These are phyloP conservation scores for Gobiocypris rarus DNA, from an alignment of 2,113 vertebrate species.

Conservation along the genomic window DNA sequence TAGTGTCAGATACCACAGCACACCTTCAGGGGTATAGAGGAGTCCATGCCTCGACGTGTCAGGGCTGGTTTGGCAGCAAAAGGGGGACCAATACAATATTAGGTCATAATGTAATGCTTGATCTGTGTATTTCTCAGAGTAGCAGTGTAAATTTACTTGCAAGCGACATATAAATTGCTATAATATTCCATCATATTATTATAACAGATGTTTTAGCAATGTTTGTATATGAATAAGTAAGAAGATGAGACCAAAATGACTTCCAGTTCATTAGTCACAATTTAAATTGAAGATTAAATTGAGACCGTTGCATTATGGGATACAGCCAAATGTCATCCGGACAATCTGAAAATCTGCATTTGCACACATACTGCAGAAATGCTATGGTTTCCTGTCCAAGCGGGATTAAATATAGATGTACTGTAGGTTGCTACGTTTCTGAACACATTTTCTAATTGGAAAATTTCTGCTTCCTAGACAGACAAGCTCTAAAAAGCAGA, in stretches of 20 bases:
- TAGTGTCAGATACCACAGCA: no score
- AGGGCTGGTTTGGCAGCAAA: no score
- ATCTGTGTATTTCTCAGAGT: background rate
- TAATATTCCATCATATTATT: background rate
- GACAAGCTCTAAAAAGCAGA: conserved; percentile 28
- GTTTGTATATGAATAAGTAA: background rate
- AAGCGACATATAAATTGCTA: background rate
- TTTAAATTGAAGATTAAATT: background rate
- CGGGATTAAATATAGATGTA: background rate
- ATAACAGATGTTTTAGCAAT: background rate
- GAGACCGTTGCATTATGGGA: background rate
- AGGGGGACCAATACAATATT: no score
- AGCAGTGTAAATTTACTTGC: background rate
- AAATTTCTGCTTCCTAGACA: background rate
- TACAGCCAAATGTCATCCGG: background rate
- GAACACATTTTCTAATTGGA: background rate
- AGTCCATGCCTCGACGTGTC: no score
- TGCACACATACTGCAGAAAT: background rate
- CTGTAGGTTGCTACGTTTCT: background rate
- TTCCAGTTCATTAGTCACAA: conserved; percentile 1
- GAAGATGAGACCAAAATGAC: background rate
- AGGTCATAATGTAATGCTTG: no score
- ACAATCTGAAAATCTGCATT: background rate
- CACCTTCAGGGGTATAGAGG: no score
- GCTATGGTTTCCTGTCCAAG: background rate